Conservation (phyloP, 2,113 vertebrate species). For the Piaya cayana region DNA sequence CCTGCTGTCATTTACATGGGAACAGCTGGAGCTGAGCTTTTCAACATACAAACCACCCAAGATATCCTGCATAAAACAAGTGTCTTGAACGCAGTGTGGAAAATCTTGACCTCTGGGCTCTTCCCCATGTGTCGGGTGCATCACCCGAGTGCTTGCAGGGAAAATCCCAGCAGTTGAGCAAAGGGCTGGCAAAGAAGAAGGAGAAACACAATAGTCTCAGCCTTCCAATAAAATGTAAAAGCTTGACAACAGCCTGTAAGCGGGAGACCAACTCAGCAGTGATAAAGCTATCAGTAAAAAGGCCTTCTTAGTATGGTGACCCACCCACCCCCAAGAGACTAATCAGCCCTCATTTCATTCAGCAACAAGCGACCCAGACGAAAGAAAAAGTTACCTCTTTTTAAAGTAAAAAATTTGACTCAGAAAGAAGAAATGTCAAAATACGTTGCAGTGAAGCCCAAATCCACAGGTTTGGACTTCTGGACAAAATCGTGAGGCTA, state of each 20-base stretch:
- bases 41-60: not conserved
- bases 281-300: not conserved
- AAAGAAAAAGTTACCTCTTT: not conserved
- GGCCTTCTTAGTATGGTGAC: not conserved
- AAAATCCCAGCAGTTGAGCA: not conserved
- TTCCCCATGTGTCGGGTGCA: not conserved
- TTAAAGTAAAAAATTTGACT: not conserved
- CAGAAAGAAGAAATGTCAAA: not conserved
- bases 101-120: not conserved
- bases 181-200: not conserved
- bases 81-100: not conserved
- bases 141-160: rapidly evolving
- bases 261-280: not conserved
- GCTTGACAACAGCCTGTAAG: not conserved
- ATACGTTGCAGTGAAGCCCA: not conserved
- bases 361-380: not conserved
- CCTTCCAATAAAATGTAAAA: not conserved
- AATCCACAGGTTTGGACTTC: rapidly evolving
- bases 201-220: not conserved
- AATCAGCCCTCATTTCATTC: not conserved
- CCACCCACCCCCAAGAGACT: not conserved
- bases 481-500: not conserved
- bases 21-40: not conserved
- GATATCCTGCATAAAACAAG: not conserved
- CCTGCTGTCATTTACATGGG: not conserved